Base-by-base conservation (phyloP, 2,888 invertebrate genomes). In the Drosophila pseudotalamancana region DNA sequence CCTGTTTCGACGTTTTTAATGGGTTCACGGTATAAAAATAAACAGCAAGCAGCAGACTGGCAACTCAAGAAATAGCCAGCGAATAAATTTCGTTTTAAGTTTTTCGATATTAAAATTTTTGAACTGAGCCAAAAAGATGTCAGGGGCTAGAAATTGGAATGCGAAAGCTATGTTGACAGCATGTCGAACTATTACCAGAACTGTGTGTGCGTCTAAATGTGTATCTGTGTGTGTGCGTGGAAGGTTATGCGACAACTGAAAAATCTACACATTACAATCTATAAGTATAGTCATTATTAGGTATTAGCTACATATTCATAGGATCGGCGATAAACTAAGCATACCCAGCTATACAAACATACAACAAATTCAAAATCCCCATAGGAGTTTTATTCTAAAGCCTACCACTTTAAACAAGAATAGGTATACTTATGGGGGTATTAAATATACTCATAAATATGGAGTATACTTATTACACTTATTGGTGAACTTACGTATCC, bases 91-190 rank as follows among this genome's bases (percentile, higher is more conserved):
- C 35, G 37, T 23, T 51, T 49, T 34, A 62, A 49, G 43, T 72
- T 29, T 45, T 59, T 72, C 75, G 31, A 69, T 74, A 68, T 63
- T 50, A 39, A 39, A 61, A 61, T 71, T 64, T 55, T 64, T 29
- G 6, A 61, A 75, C 55, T 75, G 61, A 57, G 76, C 72, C 71
- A 75, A 73, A 73, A 75, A 73, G 71, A 75, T 73, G 76, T 73
- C 72, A 75, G 72, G 71, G 72, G 76, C 76, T 75, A 62, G 48
- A 57, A 73, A 71, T 73, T 74, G 72, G 75, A 72, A 72, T 72
- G 72, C 74, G 64, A 74, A 64, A 70, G 55, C 57, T 40, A 72
- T 72, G 64, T 69, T 72, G 72, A 72, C 72, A 72, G 72, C 72
- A 43, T 53, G 50, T 69, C 64, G 19, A 55, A 67, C 62, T 45